Evolutionary conservation across 2,888 invertebrate genomes (phyloP), one percentile per base, ranked within the genome.

Genomic region (Belgica antarctica): DNA sequence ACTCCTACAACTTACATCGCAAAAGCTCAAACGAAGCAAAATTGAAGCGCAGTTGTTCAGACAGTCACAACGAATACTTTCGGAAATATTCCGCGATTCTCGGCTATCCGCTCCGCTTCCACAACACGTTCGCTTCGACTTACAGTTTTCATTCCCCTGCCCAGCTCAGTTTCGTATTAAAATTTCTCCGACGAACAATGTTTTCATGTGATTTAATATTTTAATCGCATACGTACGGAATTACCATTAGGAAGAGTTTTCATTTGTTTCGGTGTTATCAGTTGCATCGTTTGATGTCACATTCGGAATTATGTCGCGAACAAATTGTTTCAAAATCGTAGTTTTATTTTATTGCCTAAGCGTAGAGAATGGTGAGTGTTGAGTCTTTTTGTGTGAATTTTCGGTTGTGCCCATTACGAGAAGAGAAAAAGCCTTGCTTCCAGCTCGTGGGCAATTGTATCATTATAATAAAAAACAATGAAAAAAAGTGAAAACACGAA

Each of bases 401-500:
- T 41, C 41, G 41, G 41, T 41, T 31, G 41, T 7, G 22, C 8
- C 5, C 22, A 41, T 5, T 15, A 41, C 5, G 41, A 41, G 17
- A 52, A 22, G 22, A 22, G 52, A 52, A 52, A 52, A 52, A 52
- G 22, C n/a, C 15, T 46, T n/a, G n/a, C n/a, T n/a, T n/a, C n/a
- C n/a, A 15, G 52, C 52, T 52, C 22, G 52, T 22, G 52, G 17
- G 52, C 22, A 52, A 22, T n/a, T 17, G 22, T n/a, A n/a, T n/a
- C n/a, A n/a, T n/a, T n/a, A n/a, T n/a, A n/a, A n/a, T n/a, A n/a
- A n/a, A 19, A 52, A 52, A 52, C 22, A 52, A 52, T 52, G 52
- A 22, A 52, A 41, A 52, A 52, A 52, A 52, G 22, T 52, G 52
- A 52, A 52, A 52, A 52, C 17, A 22, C n/a, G n/a, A n/a, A n/a